phyloP scores from a whole-genome alignment of 1,140 invertebrate genomes.

The Lepidurus packardi region DNA sequence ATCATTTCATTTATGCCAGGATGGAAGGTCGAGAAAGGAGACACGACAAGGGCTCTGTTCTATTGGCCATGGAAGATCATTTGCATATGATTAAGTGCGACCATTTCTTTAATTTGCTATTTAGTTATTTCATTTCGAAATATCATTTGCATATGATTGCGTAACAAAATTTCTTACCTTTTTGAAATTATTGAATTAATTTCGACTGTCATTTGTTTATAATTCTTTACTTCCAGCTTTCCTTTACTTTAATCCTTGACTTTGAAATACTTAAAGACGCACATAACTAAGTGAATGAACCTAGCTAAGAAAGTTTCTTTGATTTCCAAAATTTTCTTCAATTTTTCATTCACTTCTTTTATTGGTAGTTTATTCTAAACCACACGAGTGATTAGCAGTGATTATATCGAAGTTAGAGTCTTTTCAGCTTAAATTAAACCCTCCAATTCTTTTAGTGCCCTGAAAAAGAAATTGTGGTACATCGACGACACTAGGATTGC shows the following conservation, averaged over 20 bases:
- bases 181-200: no score
- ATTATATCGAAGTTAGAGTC: not conserved
- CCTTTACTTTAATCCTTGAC: no score
- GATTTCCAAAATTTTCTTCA: no score
- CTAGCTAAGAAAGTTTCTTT: no score
- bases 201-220: no score
- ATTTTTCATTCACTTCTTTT: no score
- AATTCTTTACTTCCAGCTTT: no score
- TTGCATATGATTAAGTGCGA: conserved; percentile 25
- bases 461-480: conserved; percentile 24
- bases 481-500: conserved; percentile 23
- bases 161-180: no score
- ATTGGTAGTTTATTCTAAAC: no score
- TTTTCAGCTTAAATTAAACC: not conserved
- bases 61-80: conserved; percentile 14
- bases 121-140: not conserved
- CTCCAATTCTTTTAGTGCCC: not conserved
- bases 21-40: conserved; percentile 21
- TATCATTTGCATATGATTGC: not conserved
- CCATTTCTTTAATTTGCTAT: not conserved
- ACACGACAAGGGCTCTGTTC: conserved; percentile 20
- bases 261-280: no score
- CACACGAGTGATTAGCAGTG: no score
- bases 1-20: conserved; percentile 28
- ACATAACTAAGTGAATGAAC: no score